Conservation (phyloP, 1,140 invertebrate genomes). For the Habropoda laboriosa region DNA sequence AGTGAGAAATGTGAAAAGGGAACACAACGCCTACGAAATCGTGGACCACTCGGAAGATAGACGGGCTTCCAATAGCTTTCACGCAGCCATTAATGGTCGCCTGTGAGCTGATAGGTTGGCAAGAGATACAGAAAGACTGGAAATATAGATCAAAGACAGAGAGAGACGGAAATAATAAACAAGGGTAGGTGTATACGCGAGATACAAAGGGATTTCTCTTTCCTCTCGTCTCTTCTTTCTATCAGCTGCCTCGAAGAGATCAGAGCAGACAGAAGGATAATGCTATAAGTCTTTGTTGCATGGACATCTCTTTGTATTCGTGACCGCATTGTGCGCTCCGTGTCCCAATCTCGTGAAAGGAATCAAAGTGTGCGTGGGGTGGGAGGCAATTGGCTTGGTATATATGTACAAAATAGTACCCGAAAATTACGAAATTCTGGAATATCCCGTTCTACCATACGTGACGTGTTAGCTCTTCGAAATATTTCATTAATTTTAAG, state of each 20-base stretch:
- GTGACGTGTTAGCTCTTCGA: too few relatives aligned
- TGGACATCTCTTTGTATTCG: conserved; percentile 45
- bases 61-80: conserved; percentile 78
- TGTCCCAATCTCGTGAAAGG: conserved; percentile 26
- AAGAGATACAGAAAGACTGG: conserved; percentile 31
- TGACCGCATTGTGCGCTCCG: background rate
- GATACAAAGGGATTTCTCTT: conserved; percentile 71
- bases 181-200: conserved; percentile 56
- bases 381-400: background rate
- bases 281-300: conserved; percentile 72
- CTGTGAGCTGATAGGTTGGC: conserved; percentile 67
- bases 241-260: conserved; percentile 76
- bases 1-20: conserved; percentile 61
- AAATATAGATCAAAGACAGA: conserved; percentile 45
- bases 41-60: conserved; percentile 71
- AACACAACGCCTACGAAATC: conserved; percentile 68
- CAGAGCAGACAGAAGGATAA: conserved; percentile 71
- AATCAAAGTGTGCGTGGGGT: conserved; percentile 13
- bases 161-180: conserved; percentile 43
- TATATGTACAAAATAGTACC: background rate
- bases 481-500: too few relatives aligned
- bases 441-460: too few relatives aligned
- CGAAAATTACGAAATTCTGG: too few relatives aligned
- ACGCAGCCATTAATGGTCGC: conserved; percentile 75
- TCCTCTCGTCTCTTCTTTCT: conserved; percentile 70